Percentiles rank a stretch among this genome's conserved stretches.
Conservation (phyloP, 2,888 invertebrate genomes). For the Dasypolia templi region DNA sequence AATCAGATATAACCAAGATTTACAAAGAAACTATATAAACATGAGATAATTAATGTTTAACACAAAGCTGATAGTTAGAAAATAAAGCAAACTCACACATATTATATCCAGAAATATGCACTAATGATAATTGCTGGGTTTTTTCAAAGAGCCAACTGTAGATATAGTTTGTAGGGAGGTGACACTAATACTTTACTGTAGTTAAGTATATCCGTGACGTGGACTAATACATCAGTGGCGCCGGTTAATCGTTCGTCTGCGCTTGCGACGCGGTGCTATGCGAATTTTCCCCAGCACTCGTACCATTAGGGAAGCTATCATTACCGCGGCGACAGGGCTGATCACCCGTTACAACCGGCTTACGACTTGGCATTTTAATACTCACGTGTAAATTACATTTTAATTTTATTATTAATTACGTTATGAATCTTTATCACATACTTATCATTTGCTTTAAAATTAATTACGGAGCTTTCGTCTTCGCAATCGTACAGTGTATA, state of each 20-base stretch:
- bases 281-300: constrained; percentile 84
- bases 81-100: too few relatives aligned
- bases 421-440: constrained; percentile 52
- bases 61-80: background rate
- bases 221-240: constrained; percentile 86
- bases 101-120: constrained; percentile 20
- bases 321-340: constrained; percentile 86
- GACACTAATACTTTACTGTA: constrained; percentile 75
- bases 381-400: constrained; percentile 74
- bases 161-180: constrained; percentile 62
- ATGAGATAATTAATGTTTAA: background rate
- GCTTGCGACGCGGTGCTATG: constrained; percentile 85
- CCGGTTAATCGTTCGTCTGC: constrained; percentile 85
- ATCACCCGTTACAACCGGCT: constrained; percentile 78
- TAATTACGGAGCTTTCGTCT: constrained; percentile 37
- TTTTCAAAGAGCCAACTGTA: constrained; percentile 48
- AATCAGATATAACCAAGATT: background rate
- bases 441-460: constrained; percentile 24
- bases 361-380: constrained; percentile 73
- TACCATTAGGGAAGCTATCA: constrained; percentile 87
- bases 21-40: constrained; percentile 5
- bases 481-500: constrained; percentile 8
- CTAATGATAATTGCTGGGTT: constrained; percentile 46
- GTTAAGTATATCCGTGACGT: constrained; percentile 82
- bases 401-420: constrained; percentile 67